Evolutionary conservation across 2,888 invertebrate species (phyloP), one percentile per base, ranked within the genome.

Genomic region (Chrysotoxum bicinctum): DNA sequence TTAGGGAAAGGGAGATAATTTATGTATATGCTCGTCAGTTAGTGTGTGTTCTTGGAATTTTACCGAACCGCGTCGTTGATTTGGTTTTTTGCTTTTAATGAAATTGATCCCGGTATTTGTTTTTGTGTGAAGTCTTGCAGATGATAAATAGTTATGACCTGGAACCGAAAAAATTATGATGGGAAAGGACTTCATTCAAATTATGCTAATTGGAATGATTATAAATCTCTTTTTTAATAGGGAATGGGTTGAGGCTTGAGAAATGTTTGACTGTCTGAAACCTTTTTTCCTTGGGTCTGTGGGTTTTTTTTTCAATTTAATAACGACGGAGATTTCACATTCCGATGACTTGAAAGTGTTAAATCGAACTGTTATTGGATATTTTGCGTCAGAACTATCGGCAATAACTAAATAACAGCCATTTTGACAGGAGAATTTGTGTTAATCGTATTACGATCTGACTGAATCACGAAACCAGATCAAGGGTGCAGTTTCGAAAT

Each of bases 11-110:
- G 40, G 23, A 75, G 54, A 72, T 80, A 76, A 80, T 80, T 80
- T 85, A 85, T 58, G 35, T 58, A 58, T 58, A 37, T 26, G 54
- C 30, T 54, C 30, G 64, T n/a, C 80, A 66, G 80, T 76, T 76
- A 85, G 84, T 85, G 80, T 80, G 80, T 76, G 62, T 85, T 85
- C 84, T 68, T 62, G 80, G 84, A 80, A 85, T 80, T 80, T 48
- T 45, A 32, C 23, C 40, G 73, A 78, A 62, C 72, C 23, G 66
- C 14, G 75, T 19, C 23, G 76, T 66, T 64, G 19, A 52, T 26
- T 37, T 62, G 10, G 35, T 43, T 70, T 54, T 62, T 16, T 30
- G 16, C 37, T 14, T 21, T 43, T 26, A 7, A 35, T 66, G 66
- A 66, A 66, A 66, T 66, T 48, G 50, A 66, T 66, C 19, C n/a